These are phyloP conservation scores for Elysia chlorotica DNA, from an alignment of 1,140 invertebrate species.

Conservation along the genomic window DNA sequence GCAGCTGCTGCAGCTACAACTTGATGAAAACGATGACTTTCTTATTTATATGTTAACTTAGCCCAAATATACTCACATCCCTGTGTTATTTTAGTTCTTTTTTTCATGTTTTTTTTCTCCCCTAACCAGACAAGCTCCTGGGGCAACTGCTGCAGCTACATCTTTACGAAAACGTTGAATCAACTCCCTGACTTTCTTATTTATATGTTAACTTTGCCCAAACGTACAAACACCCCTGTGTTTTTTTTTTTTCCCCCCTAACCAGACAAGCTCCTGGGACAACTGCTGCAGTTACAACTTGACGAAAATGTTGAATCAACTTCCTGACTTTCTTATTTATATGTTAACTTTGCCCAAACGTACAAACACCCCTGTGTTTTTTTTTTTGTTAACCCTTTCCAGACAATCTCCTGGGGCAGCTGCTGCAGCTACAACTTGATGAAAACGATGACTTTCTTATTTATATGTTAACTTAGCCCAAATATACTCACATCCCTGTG, in stretches of 20 bases:
- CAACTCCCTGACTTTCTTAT: neutral
- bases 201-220: too few relatives aligned
- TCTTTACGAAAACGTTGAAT: neutral
- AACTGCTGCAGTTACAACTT: conserved; percentile 2
- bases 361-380: neutral
- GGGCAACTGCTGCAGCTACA: neutral
- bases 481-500: neutral
- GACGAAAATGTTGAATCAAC: neutral
- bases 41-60: neutral
- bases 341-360: too few relatives aligned
- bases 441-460: neutral
- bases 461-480: neutral
- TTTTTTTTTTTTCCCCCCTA: too few relatives aligned
- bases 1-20: conserved; percentile 1
- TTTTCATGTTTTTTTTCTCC: neutral
- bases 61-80: neutral
- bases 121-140: conserved; percentile 49
- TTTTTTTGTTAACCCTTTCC: conserved; percentile 1
- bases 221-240: too few relatives aligned
- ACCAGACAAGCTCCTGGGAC: conserved; percentile 15
- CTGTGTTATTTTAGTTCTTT: neutral
- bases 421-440: conserved; percentile 6
- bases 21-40: conserved; percentile 2
- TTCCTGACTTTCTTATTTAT: neutral
- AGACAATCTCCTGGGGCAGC: conserved; percentile 15